phyloP scores from a whole-genome alignment of 2,113 vertebrate species.

The Actenoides lindsayi region DNA sequence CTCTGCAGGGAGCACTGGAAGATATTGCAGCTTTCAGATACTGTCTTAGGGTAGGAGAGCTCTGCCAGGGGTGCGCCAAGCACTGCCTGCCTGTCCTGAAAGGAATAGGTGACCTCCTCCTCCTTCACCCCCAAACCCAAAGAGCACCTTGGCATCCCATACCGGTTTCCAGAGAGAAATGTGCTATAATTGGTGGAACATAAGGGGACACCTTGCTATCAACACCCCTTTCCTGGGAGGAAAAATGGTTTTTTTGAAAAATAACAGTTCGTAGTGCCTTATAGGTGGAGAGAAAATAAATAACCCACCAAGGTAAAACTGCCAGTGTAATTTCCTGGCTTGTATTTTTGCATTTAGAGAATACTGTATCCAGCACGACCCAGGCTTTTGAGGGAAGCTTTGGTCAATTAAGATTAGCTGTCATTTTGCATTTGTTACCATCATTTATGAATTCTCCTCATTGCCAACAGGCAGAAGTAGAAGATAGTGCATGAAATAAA shows the following conservation, averaged over 20 bases:
- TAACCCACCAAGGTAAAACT: not conserved
- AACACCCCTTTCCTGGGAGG: not conserved
- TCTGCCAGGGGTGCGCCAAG: not conserved
- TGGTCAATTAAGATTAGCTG: constrained; percentile 3
- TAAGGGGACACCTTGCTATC: not conserved
- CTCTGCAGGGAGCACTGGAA: rapidly evolving
- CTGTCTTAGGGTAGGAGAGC: not conserved
- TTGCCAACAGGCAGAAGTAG: constrained; percentile 25
- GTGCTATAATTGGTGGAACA: not conserved
- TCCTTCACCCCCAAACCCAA: too few relatives aligned
- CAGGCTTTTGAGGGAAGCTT: not conserved
- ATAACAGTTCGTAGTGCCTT: rapidly evolving
- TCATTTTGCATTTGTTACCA: not conserved
- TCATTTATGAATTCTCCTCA: not conserved
- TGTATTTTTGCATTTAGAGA: not conserved
- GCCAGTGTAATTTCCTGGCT: not conserved
- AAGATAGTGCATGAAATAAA: constrained; percentile 7
- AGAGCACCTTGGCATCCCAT: rapidly evolving
- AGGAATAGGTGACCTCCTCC: not conserved
- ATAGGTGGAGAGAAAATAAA: not conserved
- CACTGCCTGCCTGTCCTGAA: not conserved
- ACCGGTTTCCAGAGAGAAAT: not conserved
- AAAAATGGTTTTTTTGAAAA: not conserved
- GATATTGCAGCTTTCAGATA: not conserved
- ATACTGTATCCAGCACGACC: not conserved